These are phyloP conservation scores for Aplysia californica DNA, from an alignment of 1,140 invertebrate genomes.

Conservation along the genomic window DNA sequence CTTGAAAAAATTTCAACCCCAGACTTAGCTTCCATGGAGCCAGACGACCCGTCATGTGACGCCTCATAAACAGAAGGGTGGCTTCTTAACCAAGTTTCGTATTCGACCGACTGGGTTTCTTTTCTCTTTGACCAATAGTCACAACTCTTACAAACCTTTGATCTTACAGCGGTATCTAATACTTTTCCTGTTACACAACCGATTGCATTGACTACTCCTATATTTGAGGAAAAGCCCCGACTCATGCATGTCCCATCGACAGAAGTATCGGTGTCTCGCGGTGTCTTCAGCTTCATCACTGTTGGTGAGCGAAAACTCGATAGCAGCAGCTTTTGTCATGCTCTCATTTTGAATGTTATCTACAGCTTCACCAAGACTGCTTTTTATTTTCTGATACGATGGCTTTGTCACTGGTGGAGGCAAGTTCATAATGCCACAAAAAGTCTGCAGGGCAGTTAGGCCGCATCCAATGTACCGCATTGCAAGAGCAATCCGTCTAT, in stretches of 20 bases:
- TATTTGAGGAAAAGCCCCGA: background rate
- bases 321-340: background rate
- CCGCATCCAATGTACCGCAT: background rate
- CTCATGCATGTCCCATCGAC: background rate
- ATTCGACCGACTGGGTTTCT: background rate
- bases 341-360: background rate
- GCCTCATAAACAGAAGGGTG: background rate
- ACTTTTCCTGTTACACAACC: background rate
- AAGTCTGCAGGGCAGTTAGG: background rate
- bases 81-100: background rate
- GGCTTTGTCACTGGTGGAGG: background rate
- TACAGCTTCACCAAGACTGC: background rate
- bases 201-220: background rate
- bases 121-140: background rate
- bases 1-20: background rate
- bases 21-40: background rate
- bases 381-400: background rate
- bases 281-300: background rate
- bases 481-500: background rate
- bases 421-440: background rate
- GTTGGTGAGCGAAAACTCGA: background rate
- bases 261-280: background rate
- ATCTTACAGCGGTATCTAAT: background rate
- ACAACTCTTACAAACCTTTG: background rate
- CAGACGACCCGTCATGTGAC: background rate